phyloP scores from a whole-genome alignment of 2,797 vertebrate genomes.

The Periophthalmus magnuspinnatus region DNA sequence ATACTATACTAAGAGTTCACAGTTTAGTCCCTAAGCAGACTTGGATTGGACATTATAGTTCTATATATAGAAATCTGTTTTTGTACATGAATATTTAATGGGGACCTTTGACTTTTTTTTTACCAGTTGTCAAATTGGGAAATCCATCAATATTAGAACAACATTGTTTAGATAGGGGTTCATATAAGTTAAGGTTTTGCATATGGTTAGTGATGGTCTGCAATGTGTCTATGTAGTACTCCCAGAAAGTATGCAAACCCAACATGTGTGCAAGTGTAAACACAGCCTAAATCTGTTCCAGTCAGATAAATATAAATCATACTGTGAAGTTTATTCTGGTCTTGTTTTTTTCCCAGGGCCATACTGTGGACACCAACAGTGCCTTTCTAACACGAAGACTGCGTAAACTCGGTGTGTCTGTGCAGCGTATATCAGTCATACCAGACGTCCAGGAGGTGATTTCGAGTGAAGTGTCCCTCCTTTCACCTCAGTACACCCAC shows the following conservation, averaged over 20 bases:
- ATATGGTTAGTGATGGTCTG: no score
- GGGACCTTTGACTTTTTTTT: no score
- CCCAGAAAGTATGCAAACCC: not conserved
- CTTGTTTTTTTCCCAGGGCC: constrained; percentile 76
- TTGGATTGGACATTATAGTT: not conserved
- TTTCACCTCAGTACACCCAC: constrained; percentile 83
- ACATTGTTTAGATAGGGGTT: no score
- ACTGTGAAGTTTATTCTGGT: not conserved
- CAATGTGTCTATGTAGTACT: not conserved
- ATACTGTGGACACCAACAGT: constrained; percentile 93
- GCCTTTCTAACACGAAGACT: constrained; percentile 86
- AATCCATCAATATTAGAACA: no score
- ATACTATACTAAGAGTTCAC: constrained; percentile 14
- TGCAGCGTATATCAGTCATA: constrained; percentile 86
- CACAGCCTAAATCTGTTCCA: not conserved
- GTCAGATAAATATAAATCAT: not conserved
- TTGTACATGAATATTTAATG: not conserved
- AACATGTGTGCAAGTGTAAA: not conserved
- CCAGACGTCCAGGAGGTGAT: constrained; percentile 87
- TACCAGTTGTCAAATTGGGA: no score
- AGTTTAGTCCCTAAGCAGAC: not conserved
- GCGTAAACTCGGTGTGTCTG: constrained; percentile 85
- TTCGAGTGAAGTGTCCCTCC: constrained; percentile 82
- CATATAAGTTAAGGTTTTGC: no score
- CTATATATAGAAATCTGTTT: not conserved